Conservation (phyloP, 2,113 vertebrate genomes). For the Caranx melampygus region DNA sequence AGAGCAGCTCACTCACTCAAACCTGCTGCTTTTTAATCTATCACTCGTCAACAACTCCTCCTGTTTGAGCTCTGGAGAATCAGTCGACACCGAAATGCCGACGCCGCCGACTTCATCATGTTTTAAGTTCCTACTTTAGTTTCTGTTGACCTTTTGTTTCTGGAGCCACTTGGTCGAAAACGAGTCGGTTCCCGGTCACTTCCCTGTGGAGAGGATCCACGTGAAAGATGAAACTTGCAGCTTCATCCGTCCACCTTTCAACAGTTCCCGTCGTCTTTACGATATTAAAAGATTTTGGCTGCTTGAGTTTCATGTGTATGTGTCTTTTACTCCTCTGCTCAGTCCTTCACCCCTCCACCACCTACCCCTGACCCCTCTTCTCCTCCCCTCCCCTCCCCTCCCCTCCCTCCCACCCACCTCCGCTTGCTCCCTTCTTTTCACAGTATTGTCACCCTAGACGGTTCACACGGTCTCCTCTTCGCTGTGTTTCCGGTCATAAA, state of each 20-base stretch:
- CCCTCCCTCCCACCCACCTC: neutral
- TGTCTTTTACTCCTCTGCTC: slow-evolving; percentile 7
- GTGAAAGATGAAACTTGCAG: slow-evolving; percentile 21
- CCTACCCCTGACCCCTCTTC: too few relatives aligned
- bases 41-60: too few relatives aligned
- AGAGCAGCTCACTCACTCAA: too few relatives aligned
- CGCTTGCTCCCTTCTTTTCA: slow-evolving; percentile 63
- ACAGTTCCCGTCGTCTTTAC: neutral
- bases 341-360: slow-evolving; percentile 5
- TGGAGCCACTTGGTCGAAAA: neutral
- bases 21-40: too few relatives aligned
- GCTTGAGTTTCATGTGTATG: slow-evolving; percentile 37
- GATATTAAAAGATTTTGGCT: slow-evolving; percentile 19
- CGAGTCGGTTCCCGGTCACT: neutral
- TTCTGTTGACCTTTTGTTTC: slow-evolving; percentile 33
- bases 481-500: slow-evolving; percentile 79
- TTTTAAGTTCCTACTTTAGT: slow-evolving; percentile 6
- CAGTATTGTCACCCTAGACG: slow-evolving; percentile 77
- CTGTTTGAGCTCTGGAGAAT: too few relatives aligned
- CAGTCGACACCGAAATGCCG: too few relatives aligned
- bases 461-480: slow-evolving; percentile 79
- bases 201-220: slow-evolving; percentile 1
- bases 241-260: slow-evolving; percentile 12
- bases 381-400: too few relatives aligned
- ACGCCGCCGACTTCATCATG: too few relatives aligned